These are phyloP conservation scores for Corapipo altera DNA, from an alignment of 2,113 vertebrate species.

Conservation along the genomic window DNA sequence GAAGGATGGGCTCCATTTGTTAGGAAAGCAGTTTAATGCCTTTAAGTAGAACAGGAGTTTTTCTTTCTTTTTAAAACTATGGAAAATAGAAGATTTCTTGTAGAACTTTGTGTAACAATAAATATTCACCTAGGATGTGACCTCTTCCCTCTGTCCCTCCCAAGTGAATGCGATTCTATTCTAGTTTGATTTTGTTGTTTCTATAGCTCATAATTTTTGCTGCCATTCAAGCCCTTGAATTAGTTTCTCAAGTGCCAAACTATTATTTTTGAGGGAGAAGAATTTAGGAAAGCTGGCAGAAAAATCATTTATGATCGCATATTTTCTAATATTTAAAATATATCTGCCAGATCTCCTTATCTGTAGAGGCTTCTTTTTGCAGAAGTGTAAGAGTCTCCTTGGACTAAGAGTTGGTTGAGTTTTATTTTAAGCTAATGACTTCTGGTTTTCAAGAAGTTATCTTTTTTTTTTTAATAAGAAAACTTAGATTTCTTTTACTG, in stretches of 20 bases:
- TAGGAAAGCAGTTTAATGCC: not conserved
- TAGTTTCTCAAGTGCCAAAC: not conserved
- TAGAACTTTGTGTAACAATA: not conserved
- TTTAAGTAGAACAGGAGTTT: not conserved
- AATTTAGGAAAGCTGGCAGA: not conserved
- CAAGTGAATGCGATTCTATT: not conserved
- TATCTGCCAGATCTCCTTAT: not conserved
- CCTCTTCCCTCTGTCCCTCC: not conserved
- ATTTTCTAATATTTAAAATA: not conserved
- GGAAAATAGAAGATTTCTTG: not conserved
- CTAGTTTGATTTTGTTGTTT: not conserved
- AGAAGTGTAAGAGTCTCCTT: not conserved
- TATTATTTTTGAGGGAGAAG: not conserved
- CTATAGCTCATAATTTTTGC: not conserved
- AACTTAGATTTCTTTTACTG: not conserved
- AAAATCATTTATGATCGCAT: not conserved
- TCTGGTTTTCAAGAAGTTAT: not conserved
- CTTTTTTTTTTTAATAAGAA: not conserved
- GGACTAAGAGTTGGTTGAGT: not conserved
- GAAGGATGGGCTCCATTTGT: not conserved
- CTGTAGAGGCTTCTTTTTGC: not conserved
- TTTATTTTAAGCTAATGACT: not conserved
- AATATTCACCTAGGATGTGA: not conserved
- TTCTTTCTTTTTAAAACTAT: not conserved
- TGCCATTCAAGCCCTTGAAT: not conserved